These are phyloP conservation scores for Frankliniella intonsa DNA, from an alignment of 2,888 invertebrate species.

Conservation along the genomic window DNA sequence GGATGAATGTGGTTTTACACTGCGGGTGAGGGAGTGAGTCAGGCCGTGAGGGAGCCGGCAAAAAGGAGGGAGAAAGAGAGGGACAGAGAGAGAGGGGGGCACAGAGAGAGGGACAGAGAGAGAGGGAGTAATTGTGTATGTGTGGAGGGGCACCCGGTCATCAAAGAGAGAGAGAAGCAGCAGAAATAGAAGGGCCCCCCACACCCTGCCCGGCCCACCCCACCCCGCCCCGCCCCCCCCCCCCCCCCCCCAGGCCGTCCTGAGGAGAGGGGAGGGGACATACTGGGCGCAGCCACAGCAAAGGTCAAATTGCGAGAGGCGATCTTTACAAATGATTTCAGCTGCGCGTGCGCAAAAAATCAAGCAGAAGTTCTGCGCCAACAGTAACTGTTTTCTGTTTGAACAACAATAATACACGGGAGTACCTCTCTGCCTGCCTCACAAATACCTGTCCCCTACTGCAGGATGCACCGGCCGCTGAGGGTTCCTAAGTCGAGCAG, in stretches of 20 bases:
- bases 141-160: conserved; percentile 1
- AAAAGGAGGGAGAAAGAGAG: background rate
- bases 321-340: conserved; percentile 1
- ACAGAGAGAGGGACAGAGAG: background rate
- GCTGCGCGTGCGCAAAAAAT: background rate
- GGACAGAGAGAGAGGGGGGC: background rate
- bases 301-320: background rate
- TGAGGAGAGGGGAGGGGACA: background rate
- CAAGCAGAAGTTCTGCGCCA: background rate
- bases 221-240: background rate
- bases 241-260: background rate
- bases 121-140: background rate
- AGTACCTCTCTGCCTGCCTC: too few species aligned
- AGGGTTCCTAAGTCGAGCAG: background rate
- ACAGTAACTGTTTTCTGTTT: too few species aligned
- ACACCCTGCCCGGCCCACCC: background rate
- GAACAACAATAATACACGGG: background rate
- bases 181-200: background rate
- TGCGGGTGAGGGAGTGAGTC: background rate
- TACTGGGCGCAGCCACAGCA: background rate
- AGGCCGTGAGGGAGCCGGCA: background rate
- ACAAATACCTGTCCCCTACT: background rate
- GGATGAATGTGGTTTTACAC: background rate
- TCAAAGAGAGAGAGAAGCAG: background rate
- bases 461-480: background rate